A percentile compares a stretch with the other conserved stretches of the same genome.
Conservation (phyloP, 1,140 invertebrate species). For the Macrobrachium rosenbergii region DNA sequence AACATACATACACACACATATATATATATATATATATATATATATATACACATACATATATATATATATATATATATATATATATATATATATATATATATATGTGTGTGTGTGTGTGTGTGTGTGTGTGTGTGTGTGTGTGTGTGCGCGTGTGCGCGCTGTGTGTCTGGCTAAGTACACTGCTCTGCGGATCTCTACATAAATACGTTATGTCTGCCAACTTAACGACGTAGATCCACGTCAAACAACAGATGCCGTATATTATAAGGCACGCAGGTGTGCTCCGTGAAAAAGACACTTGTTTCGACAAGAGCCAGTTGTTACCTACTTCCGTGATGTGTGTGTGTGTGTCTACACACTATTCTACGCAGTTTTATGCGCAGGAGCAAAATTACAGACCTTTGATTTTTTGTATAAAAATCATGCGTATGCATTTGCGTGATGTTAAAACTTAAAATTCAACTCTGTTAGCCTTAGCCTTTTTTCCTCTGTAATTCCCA, state of each 20-base stretch:
- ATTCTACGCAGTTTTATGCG: not conserved
- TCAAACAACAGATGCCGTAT: too few relatives aligned
- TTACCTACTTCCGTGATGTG: not conserved
- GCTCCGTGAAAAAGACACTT: too few relatives aligned
- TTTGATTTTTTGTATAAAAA: not conserved
- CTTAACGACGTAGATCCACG: too few relatives aligned
- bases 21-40: not conserved
- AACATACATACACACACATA: too few relatives aligned
- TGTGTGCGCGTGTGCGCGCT: not conserved
- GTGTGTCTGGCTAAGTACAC: not conserved
- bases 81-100: not conserved
- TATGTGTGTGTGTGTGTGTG: slow-evolving; percentile 12
- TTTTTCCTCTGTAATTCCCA: too few relatives aligned
- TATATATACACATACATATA: not conserved
- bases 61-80: not conserved
- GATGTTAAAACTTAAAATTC: too few relatives aligned
- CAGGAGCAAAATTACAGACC: not conserved
- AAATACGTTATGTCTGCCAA: not conserved
- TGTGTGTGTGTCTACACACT: not conserved
- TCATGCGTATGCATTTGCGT: too few relatives aligned
- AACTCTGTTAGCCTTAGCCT: too few relatives aligned
- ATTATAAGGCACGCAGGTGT: too few relatives aligned
- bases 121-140: slow-evolving; percentile 21
- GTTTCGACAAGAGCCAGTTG: too few relatives aligned
- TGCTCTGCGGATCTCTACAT: not conserved